These are phyloP conservation scores for Oplegnathus fasciatus DNA, from an alignment of 2,113 vertebrate species.

Conservation along the genomic window DNA sequence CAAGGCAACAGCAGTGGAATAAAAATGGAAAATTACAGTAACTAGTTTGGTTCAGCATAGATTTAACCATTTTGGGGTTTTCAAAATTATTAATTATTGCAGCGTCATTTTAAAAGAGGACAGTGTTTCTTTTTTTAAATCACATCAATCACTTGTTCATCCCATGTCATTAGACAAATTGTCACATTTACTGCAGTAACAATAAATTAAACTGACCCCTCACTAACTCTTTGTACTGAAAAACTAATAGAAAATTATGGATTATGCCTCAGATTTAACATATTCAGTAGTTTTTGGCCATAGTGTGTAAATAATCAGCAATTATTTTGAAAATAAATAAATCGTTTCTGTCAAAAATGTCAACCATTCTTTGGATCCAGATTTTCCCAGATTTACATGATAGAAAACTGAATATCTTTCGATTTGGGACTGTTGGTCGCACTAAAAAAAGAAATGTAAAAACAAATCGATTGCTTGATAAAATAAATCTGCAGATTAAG, in stretches of 20 bases:
- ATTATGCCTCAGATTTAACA: no score
- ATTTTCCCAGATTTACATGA: not conserved
- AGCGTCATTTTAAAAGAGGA: no score
- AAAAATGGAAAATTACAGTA: no score
- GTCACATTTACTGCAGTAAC: not conserved
- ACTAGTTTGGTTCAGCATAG: no score
- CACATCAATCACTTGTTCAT: no score
- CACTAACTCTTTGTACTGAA: not conserved
- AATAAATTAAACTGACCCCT: not conserved
- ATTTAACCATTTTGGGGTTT: not conserved
- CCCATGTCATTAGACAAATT: not conserved
- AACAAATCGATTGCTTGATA: no score
- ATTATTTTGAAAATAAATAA: not conserved
- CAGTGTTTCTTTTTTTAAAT: no score
- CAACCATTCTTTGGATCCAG: not conserved
- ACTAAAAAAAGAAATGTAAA: no score
- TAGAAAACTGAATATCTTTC: not conserved
- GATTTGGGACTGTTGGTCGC: not conserved
- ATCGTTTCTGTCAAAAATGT: no score
- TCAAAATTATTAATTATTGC: not conserved
- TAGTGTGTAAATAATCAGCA: no score
- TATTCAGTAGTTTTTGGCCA: no score
- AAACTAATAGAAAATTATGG: not conserved
- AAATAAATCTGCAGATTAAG: no score
- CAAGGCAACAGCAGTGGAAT: not conserved